A percentile compares a stretch with the other conserved stretches of the same genome.
These are phyloP conservation scores for Drosophila micromelanica DNA, from an alignment of 1,140 invertebrate genomes.

Conservation along the genomic window DNA sequence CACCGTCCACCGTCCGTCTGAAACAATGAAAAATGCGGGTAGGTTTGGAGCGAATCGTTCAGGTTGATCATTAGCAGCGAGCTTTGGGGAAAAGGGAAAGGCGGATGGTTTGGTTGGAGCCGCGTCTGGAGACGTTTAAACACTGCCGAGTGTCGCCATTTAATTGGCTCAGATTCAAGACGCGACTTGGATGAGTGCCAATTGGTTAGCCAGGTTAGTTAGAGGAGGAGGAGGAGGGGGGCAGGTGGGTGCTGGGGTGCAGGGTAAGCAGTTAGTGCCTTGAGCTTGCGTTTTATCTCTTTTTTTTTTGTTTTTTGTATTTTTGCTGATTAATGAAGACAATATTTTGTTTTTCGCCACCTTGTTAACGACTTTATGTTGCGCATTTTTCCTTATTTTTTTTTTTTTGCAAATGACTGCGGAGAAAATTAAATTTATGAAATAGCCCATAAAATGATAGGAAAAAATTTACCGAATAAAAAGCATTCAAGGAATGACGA, in stretches of 20 bases:
- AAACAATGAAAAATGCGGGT: constrained; percentile 64
- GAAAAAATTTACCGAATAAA: not conserved
- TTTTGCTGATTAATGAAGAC: constrained; percentile 69
- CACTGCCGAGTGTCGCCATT: constrained; percentile 33
- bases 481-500: constrained; percentile 25
- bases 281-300: constrained; percentile 7
- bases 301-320: constrained; percentile 6
- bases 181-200: constrained; percentile 27
- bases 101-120: constrained; percentile 34
- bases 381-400: constrained; percentile 13
- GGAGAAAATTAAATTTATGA: constrained; percentile 63
- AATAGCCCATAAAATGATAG: constrained; percentile 58
- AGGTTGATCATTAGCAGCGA: constrained; percentile 68
- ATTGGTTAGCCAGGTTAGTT: constrained; percentile 3
- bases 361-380: constrained; percentile 57
- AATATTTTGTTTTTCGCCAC: constrained; percentile 46
- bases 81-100: constrained; percentile 61
- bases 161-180: constrained; percentile 44
- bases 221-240: not conserved
- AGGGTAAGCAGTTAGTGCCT: constrained; percentile 11
- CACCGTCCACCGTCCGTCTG: not conserved
- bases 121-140: constrained; percentile 23
- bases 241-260: not conserved
- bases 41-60: constrained; percentile 49
- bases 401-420: constrained; percentile 28